Base-by-base conservation (phyloP, 2,797 vertebrate species). In the Chanos chanos region DNA sequence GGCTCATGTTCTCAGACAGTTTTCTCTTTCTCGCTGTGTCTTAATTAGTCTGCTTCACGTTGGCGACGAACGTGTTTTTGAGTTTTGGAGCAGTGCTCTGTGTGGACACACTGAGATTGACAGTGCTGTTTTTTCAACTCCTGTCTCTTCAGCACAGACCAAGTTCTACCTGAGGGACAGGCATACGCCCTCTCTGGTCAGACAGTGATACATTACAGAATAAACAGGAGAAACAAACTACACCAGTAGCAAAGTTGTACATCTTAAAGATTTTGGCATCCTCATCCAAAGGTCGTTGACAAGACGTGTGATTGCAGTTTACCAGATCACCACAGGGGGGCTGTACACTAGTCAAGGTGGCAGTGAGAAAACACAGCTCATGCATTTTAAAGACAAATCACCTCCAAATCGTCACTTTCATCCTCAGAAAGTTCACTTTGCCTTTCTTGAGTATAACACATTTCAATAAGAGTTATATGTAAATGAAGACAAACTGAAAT, bases 241-340 rank as follows among this genome's bases (percentile, higher is more conserved):
- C n/a, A n/a, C n/a, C n/a, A n/a, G n/a, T n/a, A n/a, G n/a, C 31
- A 53, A 30, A 12, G 24, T 57, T 37, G 39, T 55, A 44, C 19
- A 49, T 49, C 15, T 19, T 44, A 39, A 16, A 16, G 37, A 22
- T 50, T 53, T 44, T 39, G 34, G 60, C 25, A 33, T 16, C 37
- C 12, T 16, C 36, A 40, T 44, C 19, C 22, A 15, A 10, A 27
- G n/a, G 37, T 30, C 50, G 13, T 16, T 3, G 6, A 5, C 33
- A 8, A 2, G 37, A 40, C 8, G 7, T 45, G 31, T 21, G 16
- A 12, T n/a, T n/a, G n/a, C n/a, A 21, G 9, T 9, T 10, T 62
- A 67, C 19, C 34, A 0, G 47, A 16, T 18, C 55, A 41, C 77
- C 81, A 86, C 81, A 80, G 59, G 77, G 49, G 73, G 82, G 75